These are phyloP conservation scores for Uloborus diversus DNA, from an alignment of 1,140 invertebrate genomes.

Conservation along the genomic window DNA sequence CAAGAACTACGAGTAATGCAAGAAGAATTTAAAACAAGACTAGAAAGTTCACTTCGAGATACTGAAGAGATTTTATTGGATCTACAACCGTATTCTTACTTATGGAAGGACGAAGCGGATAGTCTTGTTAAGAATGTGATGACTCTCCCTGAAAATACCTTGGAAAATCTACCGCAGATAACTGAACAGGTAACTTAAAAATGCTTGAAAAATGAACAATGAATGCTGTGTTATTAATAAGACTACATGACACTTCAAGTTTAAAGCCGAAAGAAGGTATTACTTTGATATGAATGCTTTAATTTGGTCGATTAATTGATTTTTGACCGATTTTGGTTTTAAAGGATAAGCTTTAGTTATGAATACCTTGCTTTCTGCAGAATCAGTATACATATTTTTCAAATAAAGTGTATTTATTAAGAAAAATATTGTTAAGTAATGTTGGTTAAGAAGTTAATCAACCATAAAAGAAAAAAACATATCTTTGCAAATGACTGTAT, in stretches of 20 bases:
- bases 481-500: too few species aligned
- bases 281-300: too few species aligned
- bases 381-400: too few species aligned
- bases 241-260: not conserved
- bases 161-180: slow-evolving; percentile 5
- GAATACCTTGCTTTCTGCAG: too few species aligned
- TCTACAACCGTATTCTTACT: slow-evolving; percentile 30
- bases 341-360: too few species aligned
- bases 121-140: slow-evolving; percentile 3
- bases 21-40: slow-evolving; percentile 5
- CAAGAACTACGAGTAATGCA: slow-evolving; percentile 21
- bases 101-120: slow-evolving; percentile 45
- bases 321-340: too few species aligned
- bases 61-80: slow-evolving; percentile 33
- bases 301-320: too few species aligned
- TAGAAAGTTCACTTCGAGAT: slow-evolving; percentile 1
- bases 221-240: not conserved
- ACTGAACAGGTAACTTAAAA: slow-evolving; percentile 27
- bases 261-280: too few species aligned
- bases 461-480: too few species aligned
- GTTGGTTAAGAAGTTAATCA: too few species aligned
- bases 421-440: too few species aligned
- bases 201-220: not conserved
- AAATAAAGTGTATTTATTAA: too few species aligned
- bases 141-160: not conserved